Evolutionary conservation across 2,888 invertebrate species (phyloP), one percentile per base, ranked within the genome.

Genomic region (Tenthredo distinguenda): DNA sequence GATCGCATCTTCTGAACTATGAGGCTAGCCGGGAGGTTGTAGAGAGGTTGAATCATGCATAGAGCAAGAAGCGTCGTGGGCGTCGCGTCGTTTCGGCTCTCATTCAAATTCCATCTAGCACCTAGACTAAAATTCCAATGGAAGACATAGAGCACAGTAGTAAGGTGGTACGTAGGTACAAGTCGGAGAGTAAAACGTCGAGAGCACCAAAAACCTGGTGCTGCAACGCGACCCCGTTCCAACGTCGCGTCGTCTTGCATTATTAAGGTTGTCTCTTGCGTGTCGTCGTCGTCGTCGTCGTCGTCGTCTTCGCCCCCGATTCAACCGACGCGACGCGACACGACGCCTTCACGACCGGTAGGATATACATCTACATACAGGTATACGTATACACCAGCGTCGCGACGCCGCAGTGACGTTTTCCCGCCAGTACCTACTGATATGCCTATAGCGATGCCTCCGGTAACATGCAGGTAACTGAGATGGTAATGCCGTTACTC

Each of bases 381-480:
- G 10, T 12, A 21, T 43, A 43, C 18, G 26, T 18, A 15, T 15
- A 34, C 10, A 83, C 15, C 31, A 71, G 31, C 62, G 65, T 34
- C 84, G 84, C 84, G 84, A 71, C 47, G 68, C 18, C 21, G 74
- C 37, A 74, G 84, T 47, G 50, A 26, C 55, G 84, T 58, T 58
- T 26, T 74, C 58, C 58, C 21, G 77, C 58, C 84, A 58, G 85
- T 84, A 85, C 21, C 74, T 58, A 40, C 83, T 65, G 55, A 85
- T 83, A 86, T 72, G 84, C 79, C 84, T 76, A 40, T 15, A 84
- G 79, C 83, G 71, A 86, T 81, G 86, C 86, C 72, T 72, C 84
- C 87, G 89, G 87, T 88, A 88, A 88, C 88, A 87, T 86, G 84
- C 88, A 90, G 88, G 89, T 90, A 90, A 90, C 87, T 86, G 89